Percentiles rank a stretch among this genome's conserved stretches.
These are phyloP conservation scores for Caerostris darwini DNA, from an alignment of 1,140 invertebrate genomes.

Conservation along the genomic window DNA sequence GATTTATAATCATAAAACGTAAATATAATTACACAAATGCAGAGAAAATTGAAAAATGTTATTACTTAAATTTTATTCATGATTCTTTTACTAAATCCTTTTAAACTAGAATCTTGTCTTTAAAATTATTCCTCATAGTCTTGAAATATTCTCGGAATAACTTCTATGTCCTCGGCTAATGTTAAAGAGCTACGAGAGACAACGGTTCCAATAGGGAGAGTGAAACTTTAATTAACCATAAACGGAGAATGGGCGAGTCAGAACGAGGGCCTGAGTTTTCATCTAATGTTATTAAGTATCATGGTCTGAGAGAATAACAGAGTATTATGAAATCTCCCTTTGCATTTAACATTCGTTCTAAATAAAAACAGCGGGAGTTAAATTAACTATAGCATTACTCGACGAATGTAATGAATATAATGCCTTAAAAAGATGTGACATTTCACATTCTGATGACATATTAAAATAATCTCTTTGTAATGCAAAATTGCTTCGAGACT, in stretches of 20 bases:
- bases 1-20: too few relatives aligned
- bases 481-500: constrained; percentile 14
- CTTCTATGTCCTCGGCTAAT: background rate
- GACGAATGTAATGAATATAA: constrained; percentile 20
- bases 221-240: constrained; percentile 30
- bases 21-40: too few relatives aligned
- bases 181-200: background rate
- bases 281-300: constrained; percentile 29
- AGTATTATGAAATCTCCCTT: background rate
- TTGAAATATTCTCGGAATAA: background rate
- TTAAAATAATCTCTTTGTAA: constrained; percentile 43
- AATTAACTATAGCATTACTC: constrained; percentile 40
- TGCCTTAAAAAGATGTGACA: constrained; percentile 21
- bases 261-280: background rate
- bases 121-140: background rate
- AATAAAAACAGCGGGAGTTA: constrained; percentile 17
- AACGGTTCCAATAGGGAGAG: background rate
- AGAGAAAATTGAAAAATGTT: too few relatives aligned
- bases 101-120: background rate
- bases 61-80: too few relatives aligned
- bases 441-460: constrained; percentile 34
- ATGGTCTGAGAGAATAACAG: constrained; percentile 4
- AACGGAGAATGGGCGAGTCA: background rate
- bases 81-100: background rate
- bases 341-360: background rate